A percentile compares a stretch with the other conserved stretches of the same genome.
Conservation (phyloP, 2,888 invertebrate genomes). For the Perizoma affinitatum region DNA sequence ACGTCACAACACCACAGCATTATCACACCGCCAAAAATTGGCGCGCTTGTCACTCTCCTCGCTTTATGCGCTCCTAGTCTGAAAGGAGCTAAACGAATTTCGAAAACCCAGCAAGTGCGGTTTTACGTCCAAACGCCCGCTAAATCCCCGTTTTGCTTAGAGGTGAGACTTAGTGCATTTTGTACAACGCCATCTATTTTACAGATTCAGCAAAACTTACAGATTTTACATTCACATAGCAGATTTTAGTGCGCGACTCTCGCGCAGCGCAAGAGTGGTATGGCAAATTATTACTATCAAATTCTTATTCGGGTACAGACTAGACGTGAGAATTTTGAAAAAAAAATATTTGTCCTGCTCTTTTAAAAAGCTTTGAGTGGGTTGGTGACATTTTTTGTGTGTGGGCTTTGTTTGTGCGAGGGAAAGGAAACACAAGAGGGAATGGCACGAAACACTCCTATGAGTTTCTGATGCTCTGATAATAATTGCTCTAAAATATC, state of each 20-base stretch:
- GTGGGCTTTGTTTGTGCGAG: too few species aligned
- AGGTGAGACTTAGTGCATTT: neutral
- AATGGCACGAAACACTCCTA: slow-evolving; percentile 10
- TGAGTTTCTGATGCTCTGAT: slow-evolving; percentile 21
- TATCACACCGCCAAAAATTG: neutral
- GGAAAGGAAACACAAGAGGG: too few species aligned
- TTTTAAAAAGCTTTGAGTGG: slow-evolving; percentile 1
- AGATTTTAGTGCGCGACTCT: too few species aligned
- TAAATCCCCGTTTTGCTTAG: slow-evolving; percentile 3
- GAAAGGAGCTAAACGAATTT: slow-evolving; percentile 11
- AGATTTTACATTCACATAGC: too few species aligned
- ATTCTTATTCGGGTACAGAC: neutral
- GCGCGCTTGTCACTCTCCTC: slow-evolving; percentile 3
- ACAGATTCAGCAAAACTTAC: neutral
- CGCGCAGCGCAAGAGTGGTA: neutral
- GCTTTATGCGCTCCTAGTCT: slow-evolving; percentile 10
- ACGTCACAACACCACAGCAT: too few species aligned
- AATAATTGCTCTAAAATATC: slow-evolving; percentile 28
- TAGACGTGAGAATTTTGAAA: too few species aligned
- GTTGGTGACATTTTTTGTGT: neutral
- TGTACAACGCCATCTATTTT: neutral
- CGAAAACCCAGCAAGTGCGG: slow-evolving; percentile 11
- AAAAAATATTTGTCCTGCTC: slow-evolving; percentile 3
- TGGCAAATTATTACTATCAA: neutral
- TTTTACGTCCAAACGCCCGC: slow-evolving; percentile 4